phyloP scores from a whole-genome alignment of 2,888 invertebrate species.

The Osmoderma eremita region DNA sequence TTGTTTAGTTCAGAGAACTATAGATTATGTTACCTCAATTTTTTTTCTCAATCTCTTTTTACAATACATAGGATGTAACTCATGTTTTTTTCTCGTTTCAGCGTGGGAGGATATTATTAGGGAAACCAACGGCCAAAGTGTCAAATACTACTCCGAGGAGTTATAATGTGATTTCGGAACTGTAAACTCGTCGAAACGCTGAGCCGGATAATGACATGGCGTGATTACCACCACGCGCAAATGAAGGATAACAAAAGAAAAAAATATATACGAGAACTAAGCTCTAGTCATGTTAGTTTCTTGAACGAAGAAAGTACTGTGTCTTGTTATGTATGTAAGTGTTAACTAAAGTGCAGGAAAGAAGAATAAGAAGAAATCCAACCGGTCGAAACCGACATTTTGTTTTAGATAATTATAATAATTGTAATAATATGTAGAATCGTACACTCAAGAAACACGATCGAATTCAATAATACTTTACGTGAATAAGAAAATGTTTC shows the following conservation, averaged over 20 bases:
- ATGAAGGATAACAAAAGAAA: background rate
- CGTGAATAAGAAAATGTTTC: background rate
- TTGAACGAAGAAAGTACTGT: background rate
- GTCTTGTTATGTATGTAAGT: conserved; percentile 3
- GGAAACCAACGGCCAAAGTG: conserved; percentile 62
- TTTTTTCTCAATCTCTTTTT: no score
- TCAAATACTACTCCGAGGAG: conserved; percentile 69
- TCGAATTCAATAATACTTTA: background rate
- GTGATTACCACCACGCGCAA: conserved; percentile 6
- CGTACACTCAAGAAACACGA: background rate
- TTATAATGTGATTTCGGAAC: conserved; percentile 36
- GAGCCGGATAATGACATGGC: conserved; percentile 2
- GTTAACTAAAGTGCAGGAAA: background rate
- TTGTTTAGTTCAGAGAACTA: no score
- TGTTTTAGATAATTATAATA: no score
- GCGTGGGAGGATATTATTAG: conserved; percentile 80
- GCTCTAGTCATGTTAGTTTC: conserved; percentile 26
- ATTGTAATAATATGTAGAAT: background rate
- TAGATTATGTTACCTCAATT: no score
- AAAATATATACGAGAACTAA: conserved; percentile 4
- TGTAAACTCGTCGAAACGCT: background rate
- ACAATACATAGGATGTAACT: no score
- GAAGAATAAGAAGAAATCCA: background rate
- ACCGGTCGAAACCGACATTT: background rate
- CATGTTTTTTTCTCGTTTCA: conserved; percentile 61